Evolutionary conservation across 2,113 vertebrate species (phyloP).

Genomic region (Ciconia stormi): DNA sequence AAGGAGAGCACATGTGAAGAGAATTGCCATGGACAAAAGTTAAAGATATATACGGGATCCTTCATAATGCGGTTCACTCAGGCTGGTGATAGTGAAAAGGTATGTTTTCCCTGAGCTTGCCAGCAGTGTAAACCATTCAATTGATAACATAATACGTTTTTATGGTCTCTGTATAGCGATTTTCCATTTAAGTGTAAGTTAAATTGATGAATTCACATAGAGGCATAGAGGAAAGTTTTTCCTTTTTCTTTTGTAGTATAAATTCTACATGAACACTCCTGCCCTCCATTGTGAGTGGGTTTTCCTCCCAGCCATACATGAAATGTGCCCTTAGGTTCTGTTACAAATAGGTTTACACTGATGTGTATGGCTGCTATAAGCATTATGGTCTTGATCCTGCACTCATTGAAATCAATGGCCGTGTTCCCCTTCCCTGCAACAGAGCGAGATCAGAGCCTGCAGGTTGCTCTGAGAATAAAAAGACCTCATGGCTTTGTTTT

Average conservation of each 20-base stretch:
- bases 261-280: constrained; percentile 68
- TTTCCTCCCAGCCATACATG: constrained; percentile 53
- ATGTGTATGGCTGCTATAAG: constrained; percentile 43
- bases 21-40: constrained; percentile 65
- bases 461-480: background rate
- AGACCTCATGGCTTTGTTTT: background rate
- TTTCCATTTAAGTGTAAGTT: constrained; percentile 76
- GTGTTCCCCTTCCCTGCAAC: background rate
- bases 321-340: constrained; percentile 67
- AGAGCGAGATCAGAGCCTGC: background rate
- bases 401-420: constrained; percentile 56
- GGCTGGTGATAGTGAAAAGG: constrained; percentile 64
- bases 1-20: constrained; percentile 53
- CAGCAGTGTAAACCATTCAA: constrained; percentile 74
- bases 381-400: constrained; percentile 59
- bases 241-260: constrained; percentile 66
- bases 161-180: constrained; percentile 76
- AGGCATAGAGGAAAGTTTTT: constrained; percentile 63
- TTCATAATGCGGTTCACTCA: constrained; percentile 70
- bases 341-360: constrained; percentile 57
- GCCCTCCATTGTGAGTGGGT: constrained; percentile 61
- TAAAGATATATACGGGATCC: constrained; percentile 72
- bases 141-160: constrained; percentile 73
- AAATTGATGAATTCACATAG: constrained; percentile 75
- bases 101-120: constrained; percentile 68